Conservation (phyloP, 1,140 invertebrate genomes). For the Bombus vancouverensis region DNA sequence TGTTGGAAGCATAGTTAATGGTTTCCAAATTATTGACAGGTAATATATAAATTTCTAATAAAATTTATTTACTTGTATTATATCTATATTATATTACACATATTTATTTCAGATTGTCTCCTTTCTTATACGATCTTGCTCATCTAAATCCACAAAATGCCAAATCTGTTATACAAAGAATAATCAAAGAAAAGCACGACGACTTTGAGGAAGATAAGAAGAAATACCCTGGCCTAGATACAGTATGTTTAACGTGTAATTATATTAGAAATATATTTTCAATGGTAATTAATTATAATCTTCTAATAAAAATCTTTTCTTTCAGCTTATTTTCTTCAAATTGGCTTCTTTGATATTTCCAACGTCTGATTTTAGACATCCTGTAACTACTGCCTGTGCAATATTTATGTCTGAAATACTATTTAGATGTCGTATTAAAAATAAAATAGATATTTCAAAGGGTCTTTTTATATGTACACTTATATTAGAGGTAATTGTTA, state of each 20-base stretch:
- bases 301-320: conserved; percentile 61
- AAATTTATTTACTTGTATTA: conserved; percentile 27
- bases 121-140: conserved; percentile 88
- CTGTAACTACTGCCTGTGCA: no score
- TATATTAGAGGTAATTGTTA: conserved; percentile 86
- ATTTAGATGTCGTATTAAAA: no score
- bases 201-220: conserved; percentile 85
- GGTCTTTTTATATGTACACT: conserved; percentile 84
- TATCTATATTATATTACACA: conserved; percentile 9
- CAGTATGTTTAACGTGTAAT: conserved; percentile 76
- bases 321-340: conserved; percentile 91
- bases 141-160: conserved; percentile 87
- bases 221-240: conserved; percentile 87
- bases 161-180: conserved; percentile 85
- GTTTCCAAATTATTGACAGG: conserved; percentile 85
- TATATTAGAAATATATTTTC: conserved; percentile 27
- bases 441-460: no score
- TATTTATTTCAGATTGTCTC: conserved; percentile 83
- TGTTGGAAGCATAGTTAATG: conserved; percentile 81
- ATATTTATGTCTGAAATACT: no score
- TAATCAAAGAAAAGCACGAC: conserved; percentile 89
- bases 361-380: no score
- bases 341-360: conserved; percentile 72
- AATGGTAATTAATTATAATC: background rate
- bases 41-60: conserved; percentile 53